A percentile compares a stretch with the other conserved stretches of the same genome.
Evolutionary conservation across 1,140 invertebrate genomes (phyloP).

Genomic region (Bemisia tabaci): DNA sequence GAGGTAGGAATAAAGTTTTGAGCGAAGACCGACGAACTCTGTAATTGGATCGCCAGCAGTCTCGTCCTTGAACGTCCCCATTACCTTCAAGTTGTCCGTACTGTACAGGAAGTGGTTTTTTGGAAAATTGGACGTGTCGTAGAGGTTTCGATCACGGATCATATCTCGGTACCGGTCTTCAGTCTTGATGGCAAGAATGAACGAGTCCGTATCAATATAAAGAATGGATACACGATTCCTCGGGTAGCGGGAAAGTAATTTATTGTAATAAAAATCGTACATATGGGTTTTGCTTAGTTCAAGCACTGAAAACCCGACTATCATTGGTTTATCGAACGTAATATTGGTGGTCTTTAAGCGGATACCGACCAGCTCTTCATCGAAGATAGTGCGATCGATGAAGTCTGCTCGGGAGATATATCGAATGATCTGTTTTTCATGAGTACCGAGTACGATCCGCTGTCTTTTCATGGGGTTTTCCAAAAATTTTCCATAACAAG

Average conservation of each 20-base stretch:
- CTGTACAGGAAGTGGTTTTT: conserved; percentile 14
- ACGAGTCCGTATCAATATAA: conserved; percentile 31
- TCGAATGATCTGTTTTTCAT: conserved; percentile 8
- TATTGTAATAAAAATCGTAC: conserved; percentile 18
- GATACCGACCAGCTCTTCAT: conserved; percentile 14
- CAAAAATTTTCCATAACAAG: conserved; percentile 27
- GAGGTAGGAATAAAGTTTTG: conserved; percentile 37
- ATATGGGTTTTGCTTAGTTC: conserved; percentile 16
- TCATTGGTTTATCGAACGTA: conserved; percentile 14
- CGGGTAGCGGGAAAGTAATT: conserved; percentile 10
- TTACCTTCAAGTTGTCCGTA: conserved; percentile 29
- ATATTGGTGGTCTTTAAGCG: conserved; percentile 6
- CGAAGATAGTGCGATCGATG: conserved; percentile 12
- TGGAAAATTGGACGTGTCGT: conserved; percentile 19
- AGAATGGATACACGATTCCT: conserved; percentile 5
- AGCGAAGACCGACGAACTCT: conserved; percentile 30
- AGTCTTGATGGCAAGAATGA: conserved; percentile 23
- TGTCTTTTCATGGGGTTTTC: conserved; percentile 27
- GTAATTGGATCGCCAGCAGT: conserved; percentile 27
- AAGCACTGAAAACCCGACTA: conserved; percentile 16
- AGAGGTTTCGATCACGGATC: neutral
- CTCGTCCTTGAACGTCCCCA: conserved; percentile 38
- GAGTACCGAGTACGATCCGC: conserved; percentile 21
- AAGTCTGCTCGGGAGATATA: conserved; percentile 14
- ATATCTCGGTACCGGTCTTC: neutral